phyloP scores from a whole-genome alignment of 2,888 invertebrate species.

The Harpalus rubripes region DNA sequence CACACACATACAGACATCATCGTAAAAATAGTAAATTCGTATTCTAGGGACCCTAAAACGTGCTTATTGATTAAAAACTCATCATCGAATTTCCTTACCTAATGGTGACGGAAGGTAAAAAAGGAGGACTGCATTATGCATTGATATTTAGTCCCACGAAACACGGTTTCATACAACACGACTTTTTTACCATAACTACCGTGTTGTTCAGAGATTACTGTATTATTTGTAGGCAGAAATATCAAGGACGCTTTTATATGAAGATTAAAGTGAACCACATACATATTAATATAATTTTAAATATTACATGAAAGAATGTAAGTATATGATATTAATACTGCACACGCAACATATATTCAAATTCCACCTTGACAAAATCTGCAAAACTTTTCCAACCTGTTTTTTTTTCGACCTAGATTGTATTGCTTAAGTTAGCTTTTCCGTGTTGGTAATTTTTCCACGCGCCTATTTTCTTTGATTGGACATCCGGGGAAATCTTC shows the following conservation, averaged over 20 bases:
- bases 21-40: too few species aligned
- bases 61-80: too few species aligned
- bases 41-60: too few species aligned
- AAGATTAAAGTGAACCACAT: neutral
- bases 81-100: too few species aligned
- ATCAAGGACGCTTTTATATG: neutral
- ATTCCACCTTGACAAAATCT: neutral
- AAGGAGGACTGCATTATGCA: too few species aligned
- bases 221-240: neutral
- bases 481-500: constrained; percentile 32
- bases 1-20: too few species aligned
- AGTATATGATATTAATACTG: neutral
- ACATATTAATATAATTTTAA: neutral
- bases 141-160: too few species aligned
- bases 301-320: constrained; percentile 1
- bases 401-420: neutral
- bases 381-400: neutral
- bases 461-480: constrained; percentile 42
- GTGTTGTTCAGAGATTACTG: neutral
- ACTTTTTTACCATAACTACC: neutral
- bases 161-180: too few species aligned
- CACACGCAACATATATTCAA: neutral
- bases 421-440: neutral
- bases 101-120: too few species aligned
- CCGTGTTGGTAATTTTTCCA: constrained; percentile 30